Evolutionary conservation across 1,140 invertebrate genomes (phyloP).

Genomic region (Drosophila sproati): DNA sequence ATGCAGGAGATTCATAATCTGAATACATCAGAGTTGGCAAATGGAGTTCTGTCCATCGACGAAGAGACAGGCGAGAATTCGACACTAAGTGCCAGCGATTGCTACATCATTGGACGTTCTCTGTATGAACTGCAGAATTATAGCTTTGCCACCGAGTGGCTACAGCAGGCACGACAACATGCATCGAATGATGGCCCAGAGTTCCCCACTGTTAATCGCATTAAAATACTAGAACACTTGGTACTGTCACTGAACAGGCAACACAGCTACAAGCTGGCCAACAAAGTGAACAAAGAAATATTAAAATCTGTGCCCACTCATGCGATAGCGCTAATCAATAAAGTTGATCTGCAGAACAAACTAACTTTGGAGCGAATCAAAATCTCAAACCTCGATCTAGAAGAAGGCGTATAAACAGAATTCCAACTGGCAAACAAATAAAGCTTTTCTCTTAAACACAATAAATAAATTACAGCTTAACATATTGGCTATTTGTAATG

Average conservation of each 20-base stretch:
- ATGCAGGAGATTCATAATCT: slow-evolving; percentile 97
- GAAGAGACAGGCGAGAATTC: slow-evolving; percentile 85
- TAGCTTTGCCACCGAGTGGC: slow-evolving; percentile 96
- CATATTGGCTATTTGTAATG: too few relatives aligned
- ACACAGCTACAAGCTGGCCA: slow-evolving; percentile 61
- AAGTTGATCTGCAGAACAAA: slow-evolving; percentile 22
- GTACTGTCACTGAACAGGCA: slow-evolving; percentile 19
- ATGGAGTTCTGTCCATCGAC: slow-evolving; percentile 91
- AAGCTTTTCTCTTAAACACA: not conserved
- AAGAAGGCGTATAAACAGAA: not conserved
- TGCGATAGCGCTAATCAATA: slow-evolving; percentile 35
- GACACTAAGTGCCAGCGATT: slow-evolving; percentile 92
- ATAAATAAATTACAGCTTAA: too few relatives aligned
- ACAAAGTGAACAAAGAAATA: slow-evolving; percentile 56
- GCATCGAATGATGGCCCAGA: not conserved
- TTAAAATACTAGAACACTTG: slow-evolving; percentile 48
- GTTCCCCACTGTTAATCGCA: slow-evolving; percentile 25
- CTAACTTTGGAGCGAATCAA: slow-evolving; percentile 28
- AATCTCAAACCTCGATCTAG: not conserved
- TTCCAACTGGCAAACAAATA: too few relatives aligned
- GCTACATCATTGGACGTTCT: slow-evolving; percentile 96
- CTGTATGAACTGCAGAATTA: slow-evolving; percentile 95
- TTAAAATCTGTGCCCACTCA: slow-evolving; percentile 42
- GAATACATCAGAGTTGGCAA: slow-evolving; percentile 93
- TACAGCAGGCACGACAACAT: slow-evolving; percentile 91